These are phyloP conservation scores for Lutra lutra DNA, from an alignment of 2,797 vertebrate species.

Conservation along the genomic window DNA sequence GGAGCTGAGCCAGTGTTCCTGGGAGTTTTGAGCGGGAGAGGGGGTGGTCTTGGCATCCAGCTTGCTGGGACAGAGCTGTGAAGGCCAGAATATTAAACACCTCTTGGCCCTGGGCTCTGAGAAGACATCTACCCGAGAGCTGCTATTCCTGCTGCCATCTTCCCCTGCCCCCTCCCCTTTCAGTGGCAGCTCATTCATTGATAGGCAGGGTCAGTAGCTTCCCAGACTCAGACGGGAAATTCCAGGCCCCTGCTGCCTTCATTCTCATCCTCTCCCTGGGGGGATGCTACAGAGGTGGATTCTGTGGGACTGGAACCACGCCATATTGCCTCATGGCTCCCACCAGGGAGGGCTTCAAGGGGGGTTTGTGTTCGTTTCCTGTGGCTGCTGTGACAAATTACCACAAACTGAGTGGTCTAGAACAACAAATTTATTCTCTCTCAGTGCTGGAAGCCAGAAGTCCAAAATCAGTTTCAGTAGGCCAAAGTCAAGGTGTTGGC, in stretches of 20 bases:
- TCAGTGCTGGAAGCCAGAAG: constrained; percentile 10
- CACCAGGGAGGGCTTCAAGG: not conserved
- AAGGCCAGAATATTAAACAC: constrained; percentile 67
- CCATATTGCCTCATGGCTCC: not conserved
- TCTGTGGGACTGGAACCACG: not conserved
- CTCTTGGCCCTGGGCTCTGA: constrained; percentile 60
- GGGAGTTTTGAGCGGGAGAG: constrained; percentile 14
- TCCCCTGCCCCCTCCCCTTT: not conserved
- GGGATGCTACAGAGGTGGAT: not conserved
- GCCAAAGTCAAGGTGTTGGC: not conserved
- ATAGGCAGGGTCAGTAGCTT: constrained; percentile 54
- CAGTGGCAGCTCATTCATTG: constrained; percentile 52
- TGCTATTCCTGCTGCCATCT: constrained; percentile 29
- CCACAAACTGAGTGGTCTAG: constrained; percentile 12
- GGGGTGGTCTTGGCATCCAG: constrained; percentile 62
- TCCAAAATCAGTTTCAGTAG: constrained; percentile 12
- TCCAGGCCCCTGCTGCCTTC: constrained; percentile 35
- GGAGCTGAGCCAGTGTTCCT: constrained; percentile 66
- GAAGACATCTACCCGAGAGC: constrained; percentile 57
- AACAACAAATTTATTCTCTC: constrained; percentile 4
- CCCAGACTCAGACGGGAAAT: constrained; percentile 37
- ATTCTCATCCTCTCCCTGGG: not conserved
- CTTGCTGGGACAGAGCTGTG: constrained; percentile 62
- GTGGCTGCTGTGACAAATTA: constrained; percentile 14
- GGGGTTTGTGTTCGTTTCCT: not conserved